A percentile compares a stretch with the other conserved stretches of the same genome.
Evolutionary conservation across 2,113 vertebrate species (phyloP).

Genomic region (Protobothrops mucrosquamatus): DNA sequence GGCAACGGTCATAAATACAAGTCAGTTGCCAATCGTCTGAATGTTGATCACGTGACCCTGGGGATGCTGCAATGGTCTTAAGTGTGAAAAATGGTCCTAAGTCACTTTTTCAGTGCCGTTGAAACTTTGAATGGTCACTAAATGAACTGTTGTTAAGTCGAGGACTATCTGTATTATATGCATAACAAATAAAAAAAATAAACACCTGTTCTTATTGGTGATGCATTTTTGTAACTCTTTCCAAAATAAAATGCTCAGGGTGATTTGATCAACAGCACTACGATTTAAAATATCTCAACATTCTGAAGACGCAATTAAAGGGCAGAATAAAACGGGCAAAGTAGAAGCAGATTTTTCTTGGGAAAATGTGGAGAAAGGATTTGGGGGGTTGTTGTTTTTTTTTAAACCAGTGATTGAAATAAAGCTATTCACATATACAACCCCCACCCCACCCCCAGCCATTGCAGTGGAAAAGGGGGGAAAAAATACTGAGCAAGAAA

Average conservation of each 20-base stretch:
- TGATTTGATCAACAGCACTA: no score
- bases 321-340: not conserved
- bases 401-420: not conserved
- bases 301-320: not conserved
- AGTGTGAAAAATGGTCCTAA: no score
- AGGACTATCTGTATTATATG: not conserved
- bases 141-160: no score
- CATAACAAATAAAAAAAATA: not conserved
- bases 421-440: not conserved
- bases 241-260: not conserved
- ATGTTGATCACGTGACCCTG: no score
- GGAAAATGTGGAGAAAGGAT: not conserved
- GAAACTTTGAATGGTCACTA: no score
- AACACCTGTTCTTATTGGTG: no score
- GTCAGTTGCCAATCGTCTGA: no score
- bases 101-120: no score
- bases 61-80: no score
- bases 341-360: no score
- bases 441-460: not conserved
- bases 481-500: slow-evolving; percentile 13
- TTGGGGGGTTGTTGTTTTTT: no score
- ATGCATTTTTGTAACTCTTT: not conserved
- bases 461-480: not conserved
- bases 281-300: not conserved
- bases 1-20: no score